Percentiles rank a stretch among this genome's conserved stretches.
These are phyloP conservation scores for Margarornis squamiger DNA, from an alignment of 2,797 vertebrate species.

Conservation along the genomic window DNA sequence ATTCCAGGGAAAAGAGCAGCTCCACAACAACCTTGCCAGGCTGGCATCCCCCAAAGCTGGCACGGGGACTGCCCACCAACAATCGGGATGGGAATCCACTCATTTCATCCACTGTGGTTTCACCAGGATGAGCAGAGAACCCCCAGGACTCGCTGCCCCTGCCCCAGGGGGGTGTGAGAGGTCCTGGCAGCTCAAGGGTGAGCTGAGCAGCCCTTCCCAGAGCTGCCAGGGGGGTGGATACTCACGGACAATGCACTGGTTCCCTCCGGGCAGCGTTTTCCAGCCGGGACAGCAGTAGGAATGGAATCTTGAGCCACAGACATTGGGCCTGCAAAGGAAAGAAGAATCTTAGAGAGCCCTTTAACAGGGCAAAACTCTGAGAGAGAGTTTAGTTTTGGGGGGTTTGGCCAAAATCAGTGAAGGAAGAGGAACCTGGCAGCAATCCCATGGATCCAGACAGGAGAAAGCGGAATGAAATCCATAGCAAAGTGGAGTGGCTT, in stretches of 20 bases:
- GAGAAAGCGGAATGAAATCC: not conserved
- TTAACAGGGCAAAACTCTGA: too few relatives aligned
- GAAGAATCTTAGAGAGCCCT: not conserved
- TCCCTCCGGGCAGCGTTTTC: slow-evolving; percentile 97
- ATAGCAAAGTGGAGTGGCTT: not conserved
- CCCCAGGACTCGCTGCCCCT: too few relatives aligned
- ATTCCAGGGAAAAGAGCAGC: too few relatives aligned
- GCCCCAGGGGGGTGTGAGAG: too few relatives aligned
- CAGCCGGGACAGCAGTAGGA: slow-evolving; percentile 98
- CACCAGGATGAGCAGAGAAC: too few relatives aligned
- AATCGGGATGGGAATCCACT: too few relatives aligned
- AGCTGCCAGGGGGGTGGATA: slow-evolving; percentile 25
- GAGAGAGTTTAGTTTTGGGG: not conserved
- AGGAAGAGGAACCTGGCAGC: not conserved
- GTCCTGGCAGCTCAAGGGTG: not conserved
- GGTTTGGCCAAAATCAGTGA: not conserved
- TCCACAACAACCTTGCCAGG: too few relatives aligned
- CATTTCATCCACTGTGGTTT: too few relatives aligned
- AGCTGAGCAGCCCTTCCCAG: not conserved
- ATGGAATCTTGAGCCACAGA: slow-evolving; percentile 97
- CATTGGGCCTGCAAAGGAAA: slow-evolving; percentile 87
- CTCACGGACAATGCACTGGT: slow-evolving; percentile 99
- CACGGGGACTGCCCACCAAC: too few relatives aligned
- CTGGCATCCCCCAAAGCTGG: too few relatives aligned
- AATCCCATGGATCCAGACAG: fast-evolving